These are phyloP conservation scores for Desmophyllum pertusum DNA, from an alignment of 92 coral and sea anemone species.

Conservation along the genomic window DNA sequence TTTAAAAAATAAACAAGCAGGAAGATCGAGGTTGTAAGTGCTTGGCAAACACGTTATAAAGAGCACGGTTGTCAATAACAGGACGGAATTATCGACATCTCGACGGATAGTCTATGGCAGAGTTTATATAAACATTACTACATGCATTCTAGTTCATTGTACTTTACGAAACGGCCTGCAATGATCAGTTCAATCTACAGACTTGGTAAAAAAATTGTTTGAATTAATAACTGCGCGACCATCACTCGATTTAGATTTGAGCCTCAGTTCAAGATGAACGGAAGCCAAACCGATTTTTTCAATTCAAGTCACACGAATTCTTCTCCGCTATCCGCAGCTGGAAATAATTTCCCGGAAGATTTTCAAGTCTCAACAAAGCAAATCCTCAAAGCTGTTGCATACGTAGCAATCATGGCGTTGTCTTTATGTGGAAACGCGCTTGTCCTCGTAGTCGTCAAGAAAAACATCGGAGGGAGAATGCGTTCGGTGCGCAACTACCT, in stretches of 20 bases:
- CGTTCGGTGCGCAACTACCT: conserved; percentile 57
- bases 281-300: neutral
- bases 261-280: neutral
- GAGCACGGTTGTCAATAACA: neutral
- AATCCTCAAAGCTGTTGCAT: conserved; percentile 41
- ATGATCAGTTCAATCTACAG: neutral
- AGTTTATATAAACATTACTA: too few relatives aligned
- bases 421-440: conserved; percentile 55
- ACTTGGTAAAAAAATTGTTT: neutral
- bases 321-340: neutral
- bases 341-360: neutral
- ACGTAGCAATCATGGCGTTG: conserved; percentile 35
- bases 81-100: too few relatives aligned
- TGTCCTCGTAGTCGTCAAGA: conserved; percentile 47
- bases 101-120: too few relatives aligned
- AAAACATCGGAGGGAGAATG: conserved; percentile 55
- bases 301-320: neutral
- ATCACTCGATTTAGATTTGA: neutral
- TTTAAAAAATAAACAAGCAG: neutral
- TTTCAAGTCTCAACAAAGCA: neutral
- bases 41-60: neutral
- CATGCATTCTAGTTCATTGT: neutral
- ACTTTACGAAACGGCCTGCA: neutral
- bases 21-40: neutral
- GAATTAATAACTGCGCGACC: neutral